Evolutionary conservation across 2,888 invertebrate species (phyloP).

Genomic region (Pyrochroa serraticornis): DNA sequence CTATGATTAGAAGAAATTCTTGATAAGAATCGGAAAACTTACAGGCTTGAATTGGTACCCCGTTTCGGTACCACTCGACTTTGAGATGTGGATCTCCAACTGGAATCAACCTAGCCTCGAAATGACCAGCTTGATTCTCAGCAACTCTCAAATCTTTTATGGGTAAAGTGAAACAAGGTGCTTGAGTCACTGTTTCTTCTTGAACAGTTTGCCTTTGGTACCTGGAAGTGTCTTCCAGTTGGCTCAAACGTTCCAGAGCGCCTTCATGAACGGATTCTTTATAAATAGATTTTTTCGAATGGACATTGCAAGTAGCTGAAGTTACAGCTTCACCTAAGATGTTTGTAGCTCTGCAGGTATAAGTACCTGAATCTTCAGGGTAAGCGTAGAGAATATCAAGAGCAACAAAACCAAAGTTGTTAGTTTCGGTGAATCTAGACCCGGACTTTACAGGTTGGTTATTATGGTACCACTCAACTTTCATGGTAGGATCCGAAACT

Average conservation of each 20-base stretch:
- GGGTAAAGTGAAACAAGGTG: slow-evolving; percentile 91
- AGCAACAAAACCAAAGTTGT: slow-evolving; percentile 97
- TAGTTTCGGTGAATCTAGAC: slow-evolving; percentile 93
- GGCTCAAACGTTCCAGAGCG: slow-evolving; percentile 78
- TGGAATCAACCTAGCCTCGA: slow-evolving; percentile 92
- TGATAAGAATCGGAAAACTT: slow-evolving; percentile 53
- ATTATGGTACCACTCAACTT: slow-evolving; percentile 95
- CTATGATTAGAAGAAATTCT: slow-evolving; percentile 4
- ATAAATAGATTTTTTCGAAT: slow-evolving; percentile 83
- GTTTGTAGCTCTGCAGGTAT: slow-evolving; percentile 92
- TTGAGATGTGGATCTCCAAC: slow-evolving; percentile 92
- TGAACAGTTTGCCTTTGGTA: slow-evolving; percentile 75
- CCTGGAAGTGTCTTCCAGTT: slow-evolving; percentile 80
- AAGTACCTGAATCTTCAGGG: slow-evolving; percentile 95
- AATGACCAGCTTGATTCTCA: slow-evolving; percentile 92
- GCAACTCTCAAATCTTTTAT: slow-evolving; percentile 84
- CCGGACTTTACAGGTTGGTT: slow-evolving; percentile 89
- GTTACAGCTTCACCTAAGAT: slow-evolving; percentile 92
- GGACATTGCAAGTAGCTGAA: slow-evolving; percentile 83
- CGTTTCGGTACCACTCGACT: slow-evolving; percentile 93
- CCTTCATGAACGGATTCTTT: slow-evolving; percentile 88
- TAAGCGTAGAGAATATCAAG: slow-evolving; percentile 94
- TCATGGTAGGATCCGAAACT: slow-evolving; percentile 90
- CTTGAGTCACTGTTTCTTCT: slow-evolving; percentile 83
- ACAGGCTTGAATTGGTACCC: slow-evolving; percentile 89